A percentile compares a stretch with the other conserved stretches of the same genome.
These are phyloP conservation scores for Myiothlypis coronata DNA, from an alignment of 2,797 vertebrate species.

Conservation along the genomic window DNA sequence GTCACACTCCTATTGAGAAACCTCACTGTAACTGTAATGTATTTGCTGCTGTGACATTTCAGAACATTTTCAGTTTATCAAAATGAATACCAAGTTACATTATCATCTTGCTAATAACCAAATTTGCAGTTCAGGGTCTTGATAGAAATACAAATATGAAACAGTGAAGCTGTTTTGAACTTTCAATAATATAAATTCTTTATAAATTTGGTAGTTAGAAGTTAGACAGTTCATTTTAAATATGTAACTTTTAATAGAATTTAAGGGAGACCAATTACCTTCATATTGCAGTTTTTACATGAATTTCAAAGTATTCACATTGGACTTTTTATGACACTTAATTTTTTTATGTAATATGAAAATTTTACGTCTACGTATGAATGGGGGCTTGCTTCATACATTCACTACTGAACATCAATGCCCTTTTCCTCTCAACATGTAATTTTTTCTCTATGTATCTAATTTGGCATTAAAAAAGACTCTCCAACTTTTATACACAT, in stretches of 20 bases:
- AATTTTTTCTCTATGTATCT: slow-evolving; percentile 50
- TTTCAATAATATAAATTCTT: slow-evolving; percentile 77
- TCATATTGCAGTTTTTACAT: slow-evolving; percentile 74
- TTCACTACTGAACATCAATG: slow-evolving; percentile 37
- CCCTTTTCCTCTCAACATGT: slow-evolving; percentile 63
- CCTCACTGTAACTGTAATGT: slow-evolving; percentile 89
- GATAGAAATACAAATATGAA: slow-evolving; percentile 80
- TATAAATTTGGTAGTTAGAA: slow-evolving; percentile 78
- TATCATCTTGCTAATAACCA: slow-evolving; percentile 92
- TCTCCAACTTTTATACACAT: background rate
- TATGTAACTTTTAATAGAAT: slow-evolving; percentile 64
- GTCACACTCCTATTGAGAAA: slow-evolving; percentile 88
- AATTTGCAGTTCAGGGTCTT: slow-evolving; percentile 95
- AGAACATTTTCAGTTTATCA: slow-evolving; percentile 79
- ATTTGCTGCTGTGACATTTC: slow-evolving; percentile 90
- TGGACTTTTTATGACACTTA: slow-evolving; percentile 63
- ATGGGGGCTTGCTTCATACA: slow-evolving; percentile 65
- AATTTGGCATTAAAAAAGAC: slow-evolving; percentile 38
- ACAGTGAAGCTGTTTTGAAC: slow-evolving; percentile 85
- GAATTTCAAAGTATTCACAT: slow-evolving; percentile 64
- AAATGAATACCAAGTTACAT: slow-evolving; percentile 80
- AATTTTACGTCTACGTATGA: slow-evolving; percentile 52
- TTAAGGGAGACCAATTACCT: slow-evolving; percentile 73
- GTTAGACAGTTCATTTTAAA: slow-evolving; percentile 76
- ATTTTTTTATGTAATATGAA: slow-evolving; percentile 62